Evolutionary conservation across 1,140 invertebrate species (phyloP), one percentile per base, ranked within the genome.

Genomic region (Gonioctena quinquepunctata): DNA sequence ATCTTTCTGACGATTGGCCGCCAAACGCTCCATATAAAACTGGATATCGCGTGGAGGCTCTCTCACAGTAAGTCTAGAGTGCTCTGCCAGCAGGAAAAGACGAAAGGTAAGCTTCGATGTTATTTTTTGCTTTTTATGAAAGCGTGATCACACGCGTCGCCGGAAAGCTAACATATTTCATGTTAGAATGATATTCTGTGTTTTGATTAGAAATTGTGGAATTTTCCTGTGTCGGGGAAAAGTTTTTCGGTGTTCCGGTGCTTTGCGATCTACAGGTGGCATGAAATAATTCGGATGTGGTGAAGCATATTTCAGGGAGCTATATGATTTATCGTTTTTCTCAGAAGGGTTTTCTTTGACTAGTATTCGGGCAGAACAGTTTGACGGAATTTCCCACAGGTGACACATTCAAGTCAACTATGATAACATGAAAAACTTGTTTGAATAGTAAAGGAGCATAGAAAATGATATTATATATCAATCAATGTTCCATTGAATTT

Each of bases 51-150:
- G 21, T 62, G 33, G 16, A 62, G 27, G 27, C 26, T 62, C 60
- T 42, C 60, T 62, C 60, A 62, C 19, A 42, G 25, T 62, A 62
- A 25, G 18, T 62, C 60, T 18, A 33, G 60, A 48, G 60, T 62
- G 60, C 60, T 62, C 27, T 62, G 26, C 60, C 26, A 19, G 25
- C 60, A 19, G 60, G 60, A 62, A 42, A 48, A 62, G 26, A 28
- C 26, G 27, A 18, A 42, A 62, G 60, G 60, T 62, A 62, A 62
- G 60, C 16, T 42, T 1, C 16, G 33, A 13, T 42, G 2, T 42
- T n/a, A 4, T 42, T n/a, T 42, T 42, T 42, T 42, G 33, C 33
- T 42, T 42, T 42, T n/a, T n/a, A 3, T 11, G 2, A 42, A 2
- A 42, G 16, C 33, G 33, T 13, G 33, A 42, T 42, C 1, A 42